Evolutionary conservation across 92 coral and sea anemone species (phyloP).

Genomic region (Metridium senile): DNA sequence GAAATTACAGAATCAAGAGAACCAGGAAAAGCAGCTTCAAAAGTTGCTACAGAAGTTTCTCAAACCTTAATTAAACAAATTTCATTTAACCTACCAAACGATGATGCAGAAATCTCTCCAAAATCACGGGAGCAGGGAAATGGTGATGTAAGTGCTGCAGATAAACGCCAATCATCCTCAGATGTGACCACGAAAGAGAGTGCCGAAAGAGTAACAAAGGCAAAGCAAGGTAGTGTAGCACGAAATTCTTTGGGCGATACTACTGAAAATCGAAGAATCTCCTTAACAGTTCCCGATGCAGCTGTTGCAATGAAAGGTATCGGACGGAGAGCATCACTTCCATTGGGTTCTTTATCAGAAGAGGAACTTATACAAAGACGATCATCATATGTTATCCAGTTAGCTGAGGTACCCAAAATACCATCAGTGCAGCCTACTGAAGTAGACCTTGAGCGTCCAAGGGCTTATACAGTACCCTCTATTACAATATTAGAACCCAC

Average conservation of each 20-base stretch:
- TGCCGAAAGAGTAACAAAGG: neutral
- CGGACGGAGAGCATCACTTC: constrained; percentile 25
- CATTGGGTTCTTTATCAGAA: constrained; percentile 19
- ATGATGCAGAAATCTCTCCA: neutral
- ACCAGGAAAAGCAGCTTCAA: neutral
- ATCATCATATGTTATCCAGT: neutral
- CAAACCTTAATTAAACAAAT: neutral
- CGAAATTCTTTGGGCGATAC: too few species aligned
- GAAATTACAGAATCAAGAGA: neutral
- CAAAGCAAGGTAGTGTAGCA: neutral
- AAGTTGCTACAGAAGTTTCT: neutral
- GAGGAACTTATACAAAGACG: constrained; percentile 17
- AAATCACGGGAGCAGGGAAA: too few species aligned
- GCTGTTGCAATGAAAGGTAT: constrained; percentile 25
- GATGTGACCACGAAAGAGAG: neutral
- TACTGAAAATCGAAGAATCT: constrained; percentile 3
- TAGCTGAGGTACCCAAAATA: neutral
- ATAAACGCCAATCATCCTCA: too few species aligned
- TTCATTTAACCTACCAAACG: neutral
- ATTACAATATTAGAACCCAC: constrained; percentile 21
- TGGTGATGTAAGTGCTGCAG: too few species aligned
- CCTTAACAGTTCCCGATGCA: constrained; percentile 27
- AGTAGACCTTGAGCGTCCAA: neutral
- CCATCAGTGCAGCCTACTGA: neutral
- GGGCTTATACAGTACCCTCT: constrained; percentile 17